Conservation (phyloP, 2,888 invertebrate genomes). For the Lepidocyrtinus sp. region DNA sequence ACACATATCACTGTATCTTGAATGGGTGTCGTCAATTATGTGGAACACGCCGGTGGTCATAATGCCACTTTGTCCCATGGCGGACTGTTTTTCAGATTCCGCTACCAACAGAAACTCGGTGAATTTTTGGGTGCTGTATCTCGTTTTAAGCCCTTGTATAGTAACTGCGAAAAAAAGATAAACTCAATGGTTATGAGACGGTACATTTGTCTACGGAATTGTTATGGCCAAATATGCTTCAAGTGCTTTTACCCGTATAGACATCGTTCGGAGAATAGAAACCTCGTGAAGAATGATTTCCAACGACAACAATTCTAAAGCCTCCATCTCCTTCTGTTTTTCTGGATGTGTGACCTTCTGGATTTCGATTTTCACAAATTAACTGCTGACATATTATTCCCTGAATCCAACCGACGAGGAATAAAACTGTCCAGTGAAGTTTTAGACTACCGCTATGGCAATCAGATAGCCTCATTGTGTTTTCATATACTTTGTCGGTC, state of each 20-base stretch:
- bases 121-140: slow-evolving; percentile 75
- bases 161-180: slow-evolving; percentile 70
- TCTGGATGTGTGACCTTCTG: slow-evolving; percentile 64
- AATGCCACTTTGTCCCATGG: slow-evolving; percentile 73
- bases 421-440: no score
- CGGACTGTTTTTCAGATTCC: slow-evolving; percentile 75
- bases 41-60: slow-evolving; percentile 75
- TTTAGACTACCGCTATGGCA: no score
- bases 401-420: background rate
- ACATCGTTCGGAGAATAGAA: slow-evolving; percentile 68
- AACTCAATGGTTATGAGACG: background rate
- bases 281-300: slow-evolving; percentile 54
- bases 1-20: slow-evolving; percentile 88
- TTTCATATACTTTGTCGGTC: no score
- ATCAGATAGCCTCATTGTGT: no score
- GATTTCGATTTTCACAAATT: slow-evolving; percentile 65
- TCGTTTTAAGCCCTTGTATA: slow-evolving; percentile 71
- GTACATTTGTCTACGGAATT: background rate
- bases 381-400: slow-evolving; percentile 59
- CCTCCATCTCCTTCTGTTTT: slow-evolving; percentile 68
- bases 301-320: slow-evolving; percentile 62
- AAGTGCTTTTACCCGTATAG: slow-evolving; percentile 68
- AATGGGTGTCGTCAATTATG: slow-evolving; percentile 82
- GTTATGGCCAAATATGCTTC: background rate
- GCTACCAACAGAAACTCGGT: slow-evolving; percentile 84